Base-by-base conservation (phyloP, 2,113 vertebrate species). In the Clinocottus analis region DNA sequence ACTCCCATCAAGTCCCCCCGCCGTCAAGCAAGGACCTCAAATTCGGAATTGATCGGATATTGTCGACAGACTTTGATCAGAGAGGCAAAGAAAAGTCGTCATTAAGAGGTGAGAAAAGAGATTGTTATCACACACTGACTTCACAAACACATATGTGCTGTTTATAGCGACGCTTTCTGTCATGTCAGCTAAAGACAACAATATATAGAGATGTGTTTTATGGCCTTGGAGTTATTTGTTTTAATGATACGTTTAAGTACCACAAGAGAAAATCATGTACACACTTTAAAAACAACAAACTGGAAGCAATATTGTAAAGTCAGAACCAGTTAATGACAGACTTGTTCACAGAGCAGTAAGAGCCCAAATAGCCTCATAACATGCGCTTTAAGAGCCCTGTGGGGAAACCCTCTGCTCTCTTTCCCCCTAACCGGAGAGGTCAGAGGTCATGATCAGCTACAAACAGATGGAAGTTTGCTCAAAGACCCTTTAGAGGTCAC, bases 11-110 rank as follows among this genome's bases (percentile, higher is more conserved):
- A 49, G 94, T 87, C 9, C 96, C 97, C 0, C 94, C 96, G 7
- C 97, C 96, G 1, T 96, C 96, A 61, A 99, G 98, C 93, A 99
- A 98, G 88, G 98, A 99, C 92, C 97, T 99, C 92, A 99, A 99
- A 93, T 99, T 99, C 79, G 98, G 98, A 89, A 99, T 99, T 77
- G 98, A 99, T 90, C 96, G 98, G 92, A 99, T 99, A 93, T 92
- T 99, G 83, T 99, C 98, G 41, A 93, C 96, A 56, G 98, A 99
- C 85, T 98, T 98, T 90, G 98, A 99, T 86, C 95, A 96, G 16
- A 99, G 98, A 93, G 93, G 95, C 85, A 98, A 96, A 88, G 97
- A 99, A 77, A 94, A 96, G 91, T 96, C 96, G 77, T 96, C 96
- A 0, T 67, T 99, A 81, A 96, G 97, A 98, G 98, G 98, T 99